Percentiles rank a stretch among this genome's conserved stretches.
Conservation (phyloP, 2,113 vertebrate species). For the Albula glossodonta region DNA sequence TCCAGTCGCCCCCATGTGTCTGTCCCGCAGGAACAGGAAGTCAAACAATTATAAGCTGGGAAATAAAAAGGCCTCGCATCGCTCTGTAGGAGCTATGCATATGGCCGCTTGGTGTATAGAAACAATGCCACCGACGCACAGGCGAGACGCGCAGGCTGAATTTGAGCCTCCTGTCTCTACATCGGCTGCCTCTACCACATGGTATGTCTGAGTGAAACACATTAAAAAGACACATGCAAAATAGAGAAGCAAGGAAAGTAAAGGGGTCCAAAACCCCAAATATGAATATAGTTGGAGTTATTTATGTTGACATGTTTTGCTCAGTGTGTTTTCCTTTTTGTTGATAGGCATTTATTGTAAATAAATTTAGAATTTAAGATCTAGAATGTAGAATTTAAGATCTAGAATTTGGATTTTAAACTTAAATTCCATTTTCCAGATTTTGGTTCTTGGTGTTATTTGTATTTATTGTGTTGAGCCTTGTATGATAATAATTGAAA, state of each 20-base stretch:
- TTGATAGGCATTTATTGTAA: no score
- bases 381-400: no score
- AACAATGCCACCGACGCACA: constrained; percentile 45
- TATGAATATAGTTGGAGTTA: neutral
- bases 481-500: no score
- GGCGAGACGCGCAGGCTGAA: neutral
- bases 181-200: neutral
- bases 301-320: neutral
- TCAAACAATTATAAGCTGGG: constrained; percentile 79
- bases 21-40: constrained; percentile 72
- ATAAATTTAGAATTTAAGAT: no score
- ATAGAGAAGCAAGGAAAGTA: neutral
- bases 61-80: constrained; percentile 66
- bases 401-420: no score
- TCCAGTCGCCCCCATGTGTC: constrained; percentile 35
- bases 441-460: no score
- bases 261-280: neutral
- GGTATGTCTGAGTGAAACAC: neutral
- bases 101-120: constrained; percentile 53
- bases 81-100: constrained; percentile 64
- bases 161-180: neutral
- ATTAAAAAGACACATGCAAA: constrained; percentile 9
- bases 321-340: no score
- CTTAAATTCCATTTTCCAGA: no score
- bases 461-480: no score